A percentile compares a stretch with the other conserved stretches of the same genome.
These are phyloP conservation scores for Pseudorhombus dupliciocellatus DNA, from an alignment of 2,113 vertebrate genomes.

Conservation along the genomic window DNA sequence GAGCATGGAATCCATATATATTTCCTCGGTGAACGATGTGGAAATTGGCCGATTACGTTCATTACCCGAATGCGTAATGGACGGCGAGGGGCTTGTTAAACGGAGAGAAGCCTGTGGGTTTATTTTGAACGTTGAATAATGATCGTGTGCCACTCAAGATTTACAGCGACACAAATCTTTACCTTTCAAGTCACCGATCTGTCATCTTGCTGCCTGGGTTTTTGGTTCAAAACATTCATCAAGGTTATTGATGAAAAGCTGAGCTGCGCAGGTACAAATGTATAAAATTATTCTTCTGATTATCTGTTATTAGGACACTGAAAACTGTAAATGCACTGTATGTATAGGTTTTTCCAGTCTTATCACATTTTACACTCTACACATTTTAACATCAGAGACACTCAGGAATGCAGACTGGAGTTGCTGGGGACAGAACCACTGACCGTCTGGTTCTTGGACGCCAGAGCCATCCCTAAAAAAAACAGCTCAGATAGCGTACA, in stretches of 20 bases:
- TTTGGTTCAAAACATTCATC: conserved; percentile 7
- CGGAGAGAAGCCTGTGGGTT: not conserved
- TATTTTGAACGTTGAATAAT: conserved; percentile 9
- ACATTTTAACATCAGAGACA: too few species aligned
- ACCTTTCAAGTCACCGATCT: not conserved
- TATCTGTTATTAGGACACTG: not conserved
- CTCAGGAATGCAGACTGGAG: too few species aligned
- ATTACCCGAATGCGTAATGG: conserved; percentile 27
- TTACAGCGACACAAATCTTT: conserved; percentile 1
- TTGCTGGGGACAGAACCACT: too few species aligned
- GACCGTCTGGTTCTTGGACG: too few species aligned
- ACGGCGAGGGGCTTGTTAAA: not conserved
- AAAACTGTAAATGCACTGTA: not conserved
- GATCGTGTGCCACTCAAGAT: not conserved
- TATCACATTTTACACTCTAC: too few species aligned
- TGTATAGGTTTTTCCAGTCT: too few species aligned
- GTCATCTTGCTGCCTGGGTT: not conserved
- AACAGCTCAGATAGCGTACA: too few species aligned
- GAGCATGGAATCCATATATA: conserved; percentile 39
- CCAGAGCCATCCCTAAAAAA: too few species aligned
- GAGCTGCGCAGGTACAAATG: conserved; percentile 1
- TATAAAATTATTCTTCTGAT: not conserved
- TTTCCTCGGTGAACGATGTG: conserved; percentile 13
- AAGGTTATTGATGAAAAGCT: conserved; percentile 3
- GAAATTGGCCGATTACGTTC: conserved; percentile 38